Conservation (phyloP, 1,140 invertebrate species). For the Holcopasites calliopsidis region DNA sequence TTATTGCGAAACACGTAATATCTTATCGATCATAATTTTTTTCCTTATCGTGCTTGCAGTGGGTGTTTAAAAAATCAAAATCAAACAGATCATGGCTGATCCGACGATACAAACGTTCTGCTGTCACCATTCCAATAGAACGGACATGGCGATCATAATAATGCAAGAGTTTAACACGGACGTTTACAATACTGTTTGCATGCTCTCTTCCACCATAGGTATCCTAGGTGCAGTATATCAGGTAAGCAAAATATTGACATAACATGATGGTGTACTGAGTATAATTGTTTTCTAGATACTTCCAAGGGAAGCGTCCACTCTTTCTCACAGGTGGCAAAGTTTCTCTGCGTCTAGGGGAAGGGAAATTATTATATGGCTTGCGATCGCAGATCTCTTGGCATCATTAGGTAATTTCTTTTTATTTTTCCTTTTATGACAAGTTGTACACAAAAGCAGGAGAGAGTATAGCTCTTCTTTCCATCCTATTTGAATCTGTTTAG, state of each 20-base stretch:
- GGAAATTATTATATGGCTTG: constrained; percentile 88
- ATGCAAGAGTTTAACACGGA: constrained; percentile 86
- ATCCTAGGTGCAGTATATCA: constrained; percentile 88
- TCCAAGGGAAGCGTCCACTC: constrained; percentile 75
- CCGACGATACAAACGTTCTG: constrained; percentile 90
- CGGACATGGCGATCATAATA: constrained; percentile 82
- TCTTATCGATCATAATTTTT: constrained; percentile 14
- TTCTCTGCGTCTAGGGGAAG: constrained; percentile 83
- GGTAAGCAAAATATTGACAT: constrained; percentile 74
- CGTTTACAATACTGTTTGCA: constrained; percentile 86
- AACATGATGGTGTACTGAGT: not conserved
- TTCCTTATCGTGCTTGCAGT: not conserved
- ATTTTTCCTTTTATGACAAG: not conserved
- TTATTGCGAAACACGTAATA: not conserved
- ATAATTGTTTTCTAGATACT: constrained; percentile 76
- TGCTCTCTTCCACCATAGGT: constrained; percentile 86
- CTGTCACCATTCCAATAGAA: constrained; percentile 84
- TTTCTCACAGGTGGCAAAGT: constrained; percentile 78
- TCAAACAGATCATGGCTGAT: constrained; percentile 84
- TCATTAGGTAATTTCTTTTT: constrained; percentile 81
- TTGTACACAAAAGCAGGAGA: no score
- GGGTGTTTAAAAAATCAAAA: not conserved
- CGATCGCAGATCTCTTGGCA: constrained; percentile 87
- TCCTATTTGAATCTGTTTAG: constrained; percentile 71
- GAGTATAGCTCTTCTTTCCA: not conserved